Evolutionary conservation across 1,140 invertebrate species (phyloP), one percentile per base, ranked within the genome.

Genomic region (Pseudobourletiella spinata): DNA sequence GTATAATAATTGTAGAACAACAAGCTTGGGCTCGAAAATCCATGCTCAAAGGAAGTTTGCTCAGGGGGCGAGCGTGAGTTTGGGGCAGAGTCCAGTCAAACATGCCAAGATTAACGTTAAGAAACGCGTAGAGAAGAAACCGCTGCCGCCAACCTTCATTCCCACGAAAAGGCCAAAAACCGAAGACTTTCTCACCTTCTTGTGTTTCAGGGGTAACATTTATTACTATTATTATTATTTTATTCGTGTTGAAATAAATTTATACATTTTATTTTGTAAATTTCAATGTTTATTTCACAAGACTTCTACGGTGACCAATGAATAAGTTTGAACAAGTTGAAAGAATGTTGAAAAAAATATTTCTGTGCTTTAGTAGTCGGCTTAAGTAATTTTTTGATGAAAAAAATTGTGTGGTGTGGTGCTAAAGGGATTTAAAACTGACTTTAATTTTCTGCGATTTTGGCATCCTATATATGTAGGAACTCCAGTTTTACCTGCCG

Each of bases 41-140:
- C 87, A 89, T 73, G 90, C 90, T 32, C 90, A 94, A 74, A 79
- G 90, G 64, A 94, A 94, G 76, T 94, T 94, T 81, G 89, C 89
- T 44, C 88, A 91, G 76, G 88, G 87, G 24, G 82, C 79, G 48
- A 66, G 73, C 65, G 72, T 82, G 70, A 80, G 80, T 70, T 72
- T 81, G 57, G 73, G 74, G 22, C 74, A 74, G 55, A 80, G 80
- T 32, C 78, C 83, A 11, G 76, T 83, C 0, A 85, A 83, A 69
- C 81, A 82, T 67, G 54, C 50, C 42, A 59, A 66, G 69, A 78
- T 81, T 65, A 77, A 83, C 58, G 77, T 78, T 6, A 70, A 52
- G 73, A 43, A 72, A 72, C 66, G 64, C 56, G 51, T 70, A 67
- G 59, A 70, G 69, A 80, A 70, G 70, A 77, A 71, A 69, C 61